Base-by-base conservation (phyloP, 2,888 invertebrate genomes). In the Trichacis sp. region DNA sequence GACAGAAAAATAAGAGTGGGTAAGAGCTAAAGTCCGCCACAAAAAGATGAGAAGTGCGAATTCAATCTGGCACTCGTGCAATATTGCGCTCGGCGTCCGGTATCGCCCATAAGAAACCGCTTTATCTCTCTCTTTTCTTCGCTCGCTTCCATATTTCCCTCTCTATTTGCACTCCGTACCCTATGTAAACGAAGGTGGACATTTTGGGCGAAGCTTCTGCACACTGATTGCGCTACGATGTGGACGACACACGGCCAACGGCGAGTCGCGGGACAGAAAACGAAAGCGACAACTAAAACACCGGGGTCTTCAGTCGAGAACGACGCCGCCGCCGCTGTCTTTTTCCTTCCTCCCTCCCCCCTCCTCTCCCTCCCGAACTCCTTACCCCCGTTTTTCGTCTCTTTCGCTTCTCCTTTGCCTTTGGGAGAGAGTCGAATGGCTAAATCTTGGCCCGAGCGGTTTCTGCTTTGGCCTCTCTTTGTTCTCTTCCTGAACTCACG, bases 401-500 rank as follows among this genome's bases (percentile, higher is more conserved):
- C 36, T 12, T 36, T 36, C 4, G 24, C 24, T 40, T 40, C 15
- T 40, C 15, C 40, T 8, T 24, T 8, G 14, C 38, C 40, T n/a
- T n/a, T n/a, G 38, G 14, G 17, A 11, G 19, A 20, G 54, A 36
- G 18, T 54, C 62, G 57, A 45, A 56, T 38, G 50, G 62, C 54
- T 62, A 62, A 66, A 66, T 62, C 59, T 62, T 59, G 38, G 51
- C 53, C 24, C 46, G 19, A 56, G 60, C 49, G 36, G 52, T 63
- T 45, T 46, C 42, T 52, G 57, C 64, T 45, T 40, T 59, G 58
- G 59, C 50, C 64, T 61, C 66, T 61, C 66, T 69, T 64, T 69
- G 64, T 69, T 64, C 60, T 70, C 60, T 63, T 60, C 64, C 64
- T 70, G 58, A 70, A 69, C 67, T 69, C 69, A 61, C 67, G 59